phyloP scores from a whole-genome alignment of 2,797 vertebrate genomes.

The Vultur gryphus region DNA sequence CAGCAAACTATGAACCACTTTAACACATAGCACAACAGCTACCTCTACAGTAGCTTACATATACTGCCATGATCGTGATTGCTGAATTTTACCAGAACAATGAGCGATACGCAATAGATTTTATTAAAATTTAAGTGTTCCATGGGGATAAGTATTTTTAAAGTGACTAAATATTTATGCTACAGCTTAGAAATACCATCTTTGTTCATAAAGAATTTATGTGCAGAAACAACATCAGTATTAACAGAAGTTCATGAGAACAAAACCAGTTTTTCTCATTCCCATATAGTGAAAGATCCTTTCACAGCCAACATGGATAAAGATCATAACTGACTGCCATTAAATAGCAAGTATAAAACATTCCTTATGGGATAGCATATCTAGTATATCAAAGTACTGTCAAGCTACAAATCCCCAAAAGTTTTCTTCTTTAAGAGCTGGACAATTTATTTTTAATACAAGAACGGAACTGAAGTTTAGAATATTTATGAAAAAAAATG shows the following conservation, averaged over 20 bases:
- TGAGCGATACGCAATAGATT: neutral
- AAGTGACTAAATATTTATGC: neutral
- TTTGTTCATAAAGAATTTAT: neutral
- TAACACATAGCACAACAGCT: fast-evolving
- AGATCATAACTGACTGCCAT: neutral
- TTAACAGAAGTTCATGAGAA: neutral
- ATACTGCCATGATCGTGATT: neutral
- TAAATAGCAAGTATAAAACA: neutral
- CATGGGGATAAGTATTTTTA: neutral
- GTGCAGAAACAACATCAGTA: neutral
- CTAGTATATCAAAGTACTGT: neutral
- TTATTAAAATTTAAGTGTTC: neutral
- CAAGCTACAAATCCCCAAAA: neutral
- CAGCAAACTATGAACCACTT: neutral
- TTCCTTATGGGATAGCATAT: neutral
- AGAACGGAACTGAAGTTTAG: neutral
- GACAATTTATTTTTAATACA: neutral
- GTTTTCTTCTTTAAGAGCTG: neutral
- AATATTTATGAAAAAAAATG: neutral
- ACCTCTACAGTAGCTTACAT: neutral
- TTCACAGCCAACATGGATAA: neutral
- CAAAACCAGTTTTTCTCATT: neutral
- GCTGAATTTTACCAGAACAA: neutral
- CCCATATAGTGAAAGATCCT: neutral
- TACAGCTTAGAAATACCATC: neutral